A percentile compares a stretch with the other conserved stretches of the same genome.
Conservation (phyloP, 2,113 vertebrate species). For the Ascaphus truei region DNA sequence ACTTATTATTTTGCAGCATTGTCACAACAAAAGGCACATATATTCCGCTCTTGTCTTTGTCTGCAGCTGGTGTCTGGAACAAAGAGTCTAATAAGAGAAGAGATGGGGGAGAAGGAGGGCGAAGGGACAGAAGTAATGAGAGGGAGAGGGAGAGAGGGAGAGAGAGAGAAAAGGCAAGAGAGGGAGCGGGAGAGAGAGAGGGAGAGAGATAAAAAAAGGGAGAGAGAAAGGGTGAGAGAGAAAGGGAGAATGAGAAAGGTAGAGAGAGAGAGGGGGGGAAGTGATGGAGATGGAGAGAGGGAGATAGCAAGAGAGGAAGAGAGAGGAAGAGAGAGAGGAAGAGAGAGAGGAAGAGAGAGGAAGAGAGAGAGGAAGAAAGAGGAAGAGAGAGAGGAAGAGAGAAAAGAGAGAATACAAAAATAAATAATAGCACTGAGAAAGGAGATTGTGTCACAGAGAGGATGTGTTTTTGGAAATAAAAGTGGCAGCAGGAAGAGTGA, state of each 20-base stretch:
- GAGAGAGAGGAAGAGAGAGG: not conserved
- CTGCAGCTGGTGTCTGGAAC: constrained; percentile 20
- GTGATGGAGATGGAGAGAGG: not conserved
- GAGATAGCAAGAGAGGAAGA: not conserved
- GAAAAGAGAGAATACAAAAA: not conserved
- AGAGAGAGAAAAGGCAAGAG: too few relatives aligned
- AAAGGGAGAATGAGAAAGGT: not conserved
- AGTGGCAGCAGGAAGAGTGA: too few relatives aligned
- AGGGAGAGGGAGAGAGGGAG: not conserved
- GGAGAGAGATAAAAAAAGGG: not conserved
- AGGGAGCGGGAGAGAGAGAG: not conserved
- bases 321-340: not conserved
- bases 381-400: not conserved
- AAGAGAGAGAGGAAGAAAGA: not conserved
- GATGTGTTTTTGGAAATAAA: too few relatives aligned
- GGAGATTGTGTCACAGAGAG: too few relatives aligned
- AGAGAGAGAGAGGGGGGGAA: not conserved
- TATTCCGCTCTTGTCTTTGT: not conserved
- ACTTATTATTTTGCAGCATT: not conserved
- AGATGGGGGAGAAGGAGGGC: not conserved
- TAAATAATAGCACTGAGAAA: too few relatives aligned
- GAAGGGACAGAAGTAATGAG: not conserved
- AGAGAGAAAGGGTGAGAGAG: not conserved
- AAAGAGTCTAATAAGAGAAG: not conserved
- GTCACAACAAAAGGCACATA: not conserved